Evolutionary conservation across 2,113 vertebrate genomes (phyloP).

Genomic region (Zapornia atra): DNA sequence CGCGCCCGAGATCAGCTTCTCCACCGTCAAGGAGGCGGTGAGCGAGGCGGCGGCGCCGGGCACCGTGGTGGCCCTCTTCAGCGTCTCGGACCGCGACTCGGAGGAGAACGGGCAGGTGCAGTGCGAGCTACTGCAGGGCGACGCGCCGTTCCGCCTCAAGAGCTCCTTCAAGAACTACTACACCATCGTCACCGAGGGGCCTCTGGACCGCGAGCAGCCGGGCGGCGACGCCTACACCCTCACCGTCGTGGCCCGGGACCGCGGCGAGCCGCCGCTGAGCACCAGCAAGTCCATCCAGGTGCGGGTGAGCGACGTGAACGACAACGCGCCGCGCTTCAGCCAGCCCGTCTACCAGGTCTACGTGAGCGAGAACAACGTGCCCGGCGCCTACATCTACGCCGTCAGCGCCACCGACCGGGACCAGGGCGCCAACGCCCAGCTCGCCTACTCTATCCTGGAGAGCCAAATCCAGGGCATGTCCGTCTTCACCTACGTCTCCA

Average conservation of each 20-base stretch:
- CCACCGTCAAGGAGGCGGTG: slow-evolving; percentile 94
- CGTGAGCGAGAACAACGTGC: slow-evolving; percentile 97
- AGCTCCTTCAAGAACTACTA: slow-evolving; percentile 94
- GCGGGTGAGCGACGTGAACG: slow-evolving; percentile 94
- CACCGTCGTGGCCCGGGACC: slow-evolving; percentile 90
- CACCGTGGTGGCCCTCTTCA: slow-evolving; percentile 94
- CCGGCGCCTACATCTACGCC: slow-evolving; percentile 95
- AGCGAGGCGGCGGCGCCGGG: slow-evolving; percentile 92
- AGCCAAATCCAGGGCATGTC: slow-evolving; percentile 97
- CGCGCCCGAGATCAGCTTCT: slow-evolving; percentile 95
- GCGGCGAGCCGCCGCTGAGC: slow-evolving; percentile 86
- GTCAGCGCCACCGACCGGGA: slow-evolving; percentile 93
- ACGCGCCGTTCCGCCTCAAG: slow-evolving; percentile 93
- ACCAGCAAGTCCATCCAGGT: slow-evolving; percentile 93
- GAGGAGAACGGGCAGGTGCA: slow-evolving; percentile 93
- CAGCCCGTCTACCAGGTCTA: slow-evolving; percentile 92
- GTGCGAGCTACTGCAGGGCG: slow-evolving; percentile 91
- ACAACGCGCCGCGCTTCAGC: slow-evolving; percentile 93
- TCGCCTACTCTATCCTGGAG: slow-evolving; percentile 93
- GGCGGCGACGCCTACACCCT: slow-evolving; percentile 88
- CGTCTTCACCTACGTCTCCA: slow-evolving; percentile 96
- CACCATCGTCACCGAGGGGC: slow-evolving; percentile 93
- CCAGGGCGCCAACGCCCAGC: slow-evolving; percentile 88
- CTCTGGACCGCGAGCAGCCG: slow-evolving; percentile 89
- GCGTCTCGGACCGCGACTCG: slow-evolving; percentile 92